A percentile compares a stretch with the other conserved stretches of the same genome.
These are phyloP conservation scores for Pachymerium ferrugineum DNA, from an alignment of 2,888 invertebrate genomes.

Conservation along the genomic window DNA sequence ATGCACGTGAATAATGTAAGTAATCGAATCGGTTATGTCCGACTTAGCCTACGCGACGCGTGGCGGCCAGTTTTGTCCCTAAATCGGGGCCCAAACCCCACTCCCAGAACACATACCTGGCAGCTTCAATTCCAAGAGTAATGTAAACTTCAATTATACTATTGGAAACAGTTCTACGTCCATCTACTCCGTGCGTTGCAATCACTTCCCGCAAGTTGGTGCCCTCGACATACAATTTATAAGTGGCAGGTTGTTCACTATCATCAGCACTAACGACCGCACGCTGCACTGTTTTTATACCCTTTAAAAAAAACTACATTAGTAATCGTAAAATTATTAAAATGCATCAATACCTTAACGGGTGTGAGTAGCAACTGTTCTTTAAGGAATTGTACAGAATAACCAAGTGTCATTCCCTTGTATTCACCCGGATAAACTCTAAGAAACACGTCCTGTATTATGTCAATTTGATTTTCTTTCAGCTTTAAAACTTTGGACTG, in stretches of 20 bases:
- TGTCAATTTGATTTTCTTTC: slow-evolving; percentile 61
- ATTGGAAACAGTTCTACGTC: slow-evolving; percentile 77
- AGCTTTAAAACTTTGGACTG: slow-evolving; percentile 46
- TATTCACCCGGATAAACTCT: slow-evolving; percentile 58
- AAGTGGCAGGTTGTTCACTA: slow-evolving; percentile 57
- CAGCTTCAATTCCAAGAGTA: slow-evolving; percentile 96
- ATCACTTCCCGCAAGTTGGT: slow-evolving; percentile 88
- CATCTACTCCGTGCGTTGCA: slow-evolving; percentile 81
- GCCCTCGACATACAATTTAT: slow-evolving; percentile 92
- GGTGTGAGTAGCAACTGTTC: slow-evolving; percentile 72
- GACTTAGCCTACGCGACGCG: too few species aligned
- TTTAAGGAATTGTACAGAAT: slow-evolving; percentile 58
- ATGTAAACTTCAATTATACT: slow-evolving; percentile 79
- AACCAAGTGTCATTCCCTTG: slow-evolving; percentile 46
- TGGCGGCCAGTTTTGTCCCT: too few species aligned
- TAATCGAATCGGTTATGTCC: too few species aligned
- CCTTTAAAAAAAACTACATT: slow-evolving; percentile 47
- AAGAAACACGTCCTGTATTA: slow-evolving; percentile 64
- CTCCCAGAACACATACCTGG: too few species aligned
- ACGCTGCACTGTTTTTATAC: slow-evolving; percentile 74
- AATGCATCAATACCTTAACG: slow-evolving; percentile 75
- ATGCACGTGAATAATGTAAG: too few species aligned
- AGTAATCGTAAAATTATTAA: too few species aligned
- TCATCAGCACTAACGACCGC: slow-evolving; percentile 91
- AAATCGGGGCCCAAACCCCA: too few species aligned